Evolutionary conservation across 2,113 vertebrate genomes (phyloP).

Genomic region (Atlantisia rogersi): DNA sequence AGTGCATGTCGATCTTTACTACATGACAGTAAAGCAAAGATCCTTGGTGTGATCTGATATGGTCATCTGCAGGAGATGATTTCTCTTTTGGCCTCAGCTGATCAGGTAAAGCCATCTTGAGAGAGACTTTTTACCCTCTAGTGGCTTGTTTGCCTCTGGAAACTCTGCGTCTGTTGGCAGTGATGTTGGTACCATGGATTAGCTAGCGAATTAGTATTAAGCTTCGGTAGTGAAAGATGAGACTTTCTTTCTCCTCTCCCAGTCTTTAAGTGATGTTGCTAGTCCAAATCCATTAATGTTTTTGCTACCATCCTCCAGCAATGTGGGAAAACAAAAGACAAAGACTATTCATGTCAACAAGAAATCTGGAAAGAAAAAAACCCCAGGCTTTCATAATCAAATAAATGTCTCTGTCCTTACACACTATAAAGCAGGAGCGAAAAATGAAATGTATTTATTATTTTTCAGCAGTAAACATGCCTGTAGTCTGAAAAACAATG

Average conservation of each 20-base stretch:
- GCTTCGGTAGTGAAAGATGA: not conserved
- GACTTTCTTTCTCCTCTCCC: not conserved
- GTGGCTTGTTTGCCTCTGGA: not conserved
- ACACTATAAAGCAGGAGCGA: not conserved
- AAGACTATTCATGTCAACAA: constrained; percentile 53
- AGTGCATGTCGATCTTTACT: not conserved
- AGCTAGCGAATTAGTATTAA: not conserved
- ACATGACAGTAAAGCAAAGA: not conserved
- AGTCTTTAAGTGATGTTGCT: not conserved
- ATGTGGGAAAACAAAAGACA: constrained; percentile 53
- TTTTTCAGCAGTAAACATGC: not conserved
- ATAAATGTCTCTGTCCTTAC: not conserved
- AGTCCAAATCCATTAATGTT: constrained; percentile 16
- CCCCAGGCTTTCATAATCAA: constrained; percentile 23
- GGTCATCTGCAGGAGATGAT: not conserved
- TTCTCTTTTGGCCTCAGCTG: not conserved
- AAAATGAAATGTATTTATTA: not conserved
- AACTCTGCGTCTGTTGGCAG: not conserved
- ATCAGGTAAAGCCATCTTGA: not conserved
- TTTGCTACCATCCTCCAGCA: constrained; percentile 47
- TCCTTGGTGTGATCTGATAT: not conserved
- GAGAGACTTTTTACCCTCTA: not conserved
- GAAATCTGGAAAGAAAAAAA: not conserved
- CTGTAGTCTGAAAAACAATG: not conserved
- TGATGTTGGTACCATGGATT: not conserved